phyloP scores from a whole-genome alignment of 2,888 invertebrate genomes.

The Epinotia bilunana region DNA sequence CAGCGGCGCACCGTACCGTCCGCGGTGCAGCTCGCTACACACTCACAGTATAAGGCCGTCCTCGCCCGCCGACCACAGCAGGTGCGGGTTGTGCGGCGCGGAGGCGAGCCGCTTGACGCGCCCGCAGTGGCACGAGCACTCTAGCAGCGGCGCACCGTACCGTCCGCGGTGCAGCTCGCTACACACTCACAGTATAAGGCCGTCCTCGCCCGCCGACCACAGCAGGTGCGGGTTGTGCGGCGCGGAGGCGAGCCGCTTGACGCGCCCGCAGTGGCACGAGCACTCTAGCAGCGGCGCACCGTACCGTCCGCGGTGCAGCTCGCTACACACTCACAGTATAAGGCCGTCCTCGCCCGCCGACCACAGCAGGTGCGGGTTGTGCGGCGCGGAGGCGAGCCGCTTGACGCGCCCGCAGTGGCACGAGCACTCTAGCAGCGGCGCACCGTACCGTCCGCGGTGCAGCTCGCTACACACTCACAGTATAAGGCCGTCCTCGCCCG shows the following conservation, averaged over 20 bases:
- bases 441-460: conserved; percentile 87
- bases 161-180: conserved; percentile 66
- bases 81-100: conserved; percentile 72
- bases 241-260: conserved; percentile 95
- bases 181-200: conserved; percentile 89
- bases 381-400: conserved; percentile 93
- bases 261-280: conserved; percentile 93
- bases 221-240: conserved; percentile 93
- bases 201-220: conserved; percentile 99
- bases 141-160: conserved; percentile 85
- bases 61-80: conserved; percentile 98
- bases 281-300: conserved; percentile 88
- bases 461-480: conserved; percentile 87
- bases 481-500: conserved; percentile 96
- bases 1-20: conserved; percentile 58
- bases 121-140: conserved; percentile 93
- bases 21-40: not conserved
- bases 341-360: conserved; percentile 98
- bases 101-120: conserved; percentile 96
- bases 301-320: conserved; percentile 88
- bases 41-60: conserved; percentile 94
- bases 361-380: conserved; percentile 95
- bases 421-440: conserved; percentile 88
- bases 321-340: conserved; percentile 87
- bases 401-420: conserved; percentile 97